Evolutionary conservation across 2,113 vertebrate genomes (phyloP).

Genomic region (Tiliqua scincoides): DNA sequence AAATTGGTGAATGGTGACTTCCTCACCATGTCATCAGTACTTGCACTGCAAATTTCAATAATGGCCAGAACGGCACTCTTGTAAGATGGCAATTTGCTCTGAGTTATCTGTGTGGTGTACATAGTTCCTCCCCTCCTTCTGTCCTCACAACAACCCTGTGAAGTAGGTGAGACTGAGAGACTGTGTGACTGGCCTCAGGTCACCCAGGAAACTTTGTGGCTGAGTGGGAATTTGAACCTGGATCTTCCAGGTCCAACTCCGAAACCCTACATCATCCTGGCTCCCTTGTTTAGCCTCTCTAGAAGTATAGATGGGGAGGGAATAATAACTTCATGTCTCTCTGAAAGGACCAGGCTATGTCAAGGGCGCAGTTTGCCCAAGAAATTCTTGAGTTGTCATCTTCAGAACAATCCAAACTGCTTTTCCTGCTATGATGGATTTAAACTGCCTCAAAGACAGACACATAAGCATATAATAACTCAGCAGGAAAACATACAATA

Average conservation of each 20-base stretch:
- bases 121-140: too few species aligned
- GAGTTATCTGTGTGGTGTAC: not conserved
- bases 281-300: not conserved
- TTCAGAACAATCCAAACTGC: not conserved
- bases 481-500: not conserved
- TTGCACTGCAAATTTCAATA: not conserved
- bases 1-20: too few species aligned
- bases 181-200: too few species aligned
- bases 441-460: not conserved
- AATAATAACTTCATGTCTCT: not conserved
- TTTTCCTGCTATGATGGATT: not conserved
- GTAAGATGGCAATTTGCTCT: not conserved
- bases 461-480: conserved; percentile 1
- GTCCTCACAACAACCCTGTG: too few species aligned
- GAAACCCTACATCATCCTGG: too few species aligned
- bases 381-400: not conserved
- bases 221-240: too few species aligned
- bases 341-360: not conserved
- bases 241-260: too few species aligned
- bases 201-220: too few species aligned
- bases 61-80: not conserved
- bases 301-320: not conserved
- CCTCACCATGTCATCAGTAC: too few species aligned
- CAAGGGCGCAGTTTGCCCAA: not conserved
- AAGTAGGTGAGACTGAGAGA: too few species aligned